Base-by-base conservation (phyloP, 2,888 invertebrate species). In the Clistopyga incitator region DNA sequence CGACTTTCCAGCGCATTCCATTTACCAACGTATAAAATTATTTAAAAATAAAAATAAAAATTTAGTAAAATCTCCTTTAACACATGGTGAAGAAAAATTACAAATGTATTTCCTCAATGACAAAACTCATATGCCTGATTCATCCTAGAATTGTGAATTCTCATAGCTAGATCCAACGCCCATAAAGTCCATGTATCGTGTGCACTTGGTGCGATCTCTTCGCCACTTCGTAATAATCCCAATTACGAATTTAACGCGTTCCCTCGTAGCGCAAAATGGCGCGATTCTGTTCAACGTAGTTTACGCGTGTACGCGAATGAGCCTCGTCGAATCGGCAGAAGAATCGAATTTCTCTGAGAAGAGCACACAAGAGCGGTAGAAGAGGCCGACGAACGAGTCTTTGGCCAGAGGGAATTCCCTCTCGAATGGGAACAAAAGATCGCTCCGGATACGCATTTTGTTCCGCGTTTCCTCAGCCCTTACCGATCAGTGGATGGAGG, bases 161-260 rank as follows among this genome's bases (percentile, higher is more conserved):
- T 25, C 50, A 25, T 25, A 56, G 11, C 29, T 50, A 25, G 20
- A 13, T 42, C 23, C 59, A 67, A 67, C 76, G 42, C 54, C 65
- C 65, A 76, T 67, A 54, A 67, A 67, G 76, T 10, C 23, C 3
- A 23, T 38, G 29, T 64, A 52, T 2, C 6, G 56, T 25, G 34
- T n/a, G 52, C 29, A 29, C 20, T 34, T 61, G 18, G 23, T 75
- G 47, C 47, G 20, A 23, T 52, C 23, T 15, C 23, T n/a, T n/a
- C 75, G 42, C 15, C 38, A 38, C 75, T 13, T 50, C 34, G 59
- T 77, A 77, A 77, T 77, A 77, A 77, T 77, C 56, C 47, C 77
- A 77, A 77, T 77, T 77, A 77, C 68, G 38, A 77, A 77, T 77
- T 77, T 77, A 77, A 77, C 77, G 77, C 77, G 77, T 68, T 68